Conservation (phyloP, 1,140 invertebrate species). For the Atta cephalotes region DNA sequence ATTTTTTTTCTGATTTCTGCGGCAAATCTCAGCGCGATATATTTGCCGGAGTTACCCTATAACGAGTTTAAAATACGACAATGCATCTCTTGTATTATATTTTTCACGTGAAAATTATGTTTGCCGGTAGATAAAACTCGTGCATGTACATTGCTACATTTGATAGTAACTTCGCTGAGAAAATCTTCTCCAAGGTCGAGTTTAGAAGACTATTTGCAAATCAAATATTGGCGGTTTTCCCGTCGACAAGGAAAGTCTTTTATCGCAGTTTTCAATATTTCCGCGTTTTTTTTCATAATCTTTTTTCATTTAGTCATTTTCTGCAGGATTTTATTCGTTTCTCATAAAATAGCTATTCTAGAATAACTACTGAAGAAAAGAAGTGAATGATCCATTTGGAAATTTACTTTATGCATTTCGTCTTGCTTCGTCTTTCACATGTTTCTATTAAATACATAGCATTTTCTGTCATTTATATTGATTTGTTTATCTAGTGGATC, state of each 20-base stretch:
- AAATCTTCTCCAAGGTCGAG: neutral
- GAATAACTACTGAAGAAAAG: neutral
- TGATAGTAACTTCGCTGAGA: neutral
- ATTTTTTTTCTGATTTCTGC: too few species aligned
- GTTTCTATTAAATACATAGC: neutral
- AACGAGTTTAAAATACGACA: neutral
- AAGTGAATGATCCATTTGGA: neutral
- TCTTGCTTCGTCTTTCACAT: neutral
- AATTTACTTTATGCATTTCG: neutral
- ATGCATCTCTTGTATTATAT: neutral
- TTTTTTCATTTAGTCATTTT: neutral
- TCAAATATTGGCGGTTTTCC: neutral
- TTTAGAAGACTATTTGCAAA: neutral
- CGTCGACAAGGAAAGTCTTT: neutral
- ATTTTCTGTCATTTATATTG: neutral
- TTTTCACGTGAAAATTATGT: neutral
- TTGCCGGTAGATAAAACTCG: constrained; percentile 1
- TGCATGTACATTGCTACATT: neutral
- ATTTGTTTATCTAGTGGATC: neutral
- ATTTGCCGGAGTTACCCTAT: neutral
- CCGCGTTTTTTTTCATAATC: neutral
- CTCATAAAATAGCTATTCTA: neutral
- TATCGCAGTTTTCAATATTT: neutral
- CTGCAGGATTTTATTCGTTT: neutral
- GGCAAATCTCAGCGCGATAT: too few species aligned